Base-by-base conservation (phyloP, 2,888 invertebrate genomes). In the Agriopis leucophaearia region DNA sequence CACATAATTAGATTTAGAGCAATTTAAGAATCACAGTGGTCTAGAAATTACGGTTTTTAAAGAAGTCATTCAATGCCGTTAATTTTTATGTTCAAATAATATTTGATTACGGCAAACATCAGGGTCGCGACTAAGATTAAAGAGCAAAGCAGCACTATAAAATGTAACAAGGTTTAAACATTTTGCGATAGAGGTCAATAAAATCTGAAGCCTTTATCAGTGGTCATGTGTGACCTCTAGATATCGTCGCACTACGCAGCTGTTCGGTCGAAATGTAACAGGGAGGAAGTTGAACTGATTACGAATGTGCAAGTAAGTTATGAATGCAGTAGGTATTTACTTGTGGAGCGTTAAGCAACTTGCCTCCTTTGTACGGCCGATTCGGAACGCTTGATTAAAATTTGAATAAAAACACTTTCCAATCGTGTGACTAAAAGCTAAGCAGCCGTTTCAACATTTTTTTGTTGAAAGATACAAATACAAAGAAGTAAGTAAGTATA, bases 241-340 rank as follows among this genome's bases (percentile, higher is more conserved):
- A 74, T 84, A 84, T 78, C 80, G 83, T 79, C 84, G 86, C 86
- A 86, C 74, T 86, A 86, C 86, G 87, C 86, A 86, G 85, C 82
- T 83, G 80, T 79, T 78, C 69, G 71, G 70, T 72, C 72, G 71
- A 72, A 74, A 27, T 27, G 27, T 38, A 8, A 47, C 60, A 47
- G 59, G 65, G 66, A 71, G 72, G 73, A 73, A 70, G 71, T 73
- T 64, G 68, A 55, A 42, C 42, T 55, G 42, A 64, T 75, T 62
- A 62, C 67, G 64, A 60, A 64, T 67, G 52, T 68, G 64, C 59
- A 35, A 71, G 66, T 66, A 15, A 50, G 56, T 56, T 62, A 40
- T 16, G 55, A 58, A 9, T 55, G 42, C 42, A 42, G 12, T 38
- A 18, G 4, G n/a, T 36, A 38, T 8, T 8, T 52, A 36, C 13